Conservation (phyloP, 1,140 invertebrate species). For the Cherax quadricarinatus region DNA sequence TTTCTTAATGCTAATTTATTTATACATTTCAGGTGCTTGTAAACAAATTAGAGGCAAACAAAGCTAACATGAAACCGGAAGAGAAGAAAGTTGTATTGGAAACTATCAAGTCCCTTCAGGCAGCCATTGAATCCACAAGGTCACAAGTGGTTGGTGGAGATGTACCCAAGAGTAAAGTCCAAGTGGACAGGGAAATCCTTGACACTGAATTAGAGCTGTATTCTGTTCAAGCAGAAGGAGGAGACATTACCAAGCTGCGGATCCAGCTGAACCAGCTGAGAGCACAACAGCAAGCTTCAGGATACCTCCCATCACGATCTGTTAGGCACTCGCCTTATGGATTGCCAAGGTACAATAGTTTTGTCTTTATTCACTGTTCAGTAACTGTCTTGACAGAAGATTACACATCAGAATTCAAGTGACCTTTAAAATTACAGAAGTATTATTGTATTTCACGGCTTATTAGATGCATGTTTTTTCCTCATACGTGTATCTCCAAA, state of each 20-base stretch:
- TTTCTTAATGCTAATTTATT: conserved; percentile 27
- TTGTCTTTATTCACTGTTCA: no score
- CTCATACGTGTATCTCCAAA: no score
- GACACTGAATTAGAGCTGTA: conserved; percentile 93
- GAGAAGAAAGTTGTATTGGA: conserved; percentile 84
- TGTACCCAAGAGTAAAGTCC: conserved; percentile 72
- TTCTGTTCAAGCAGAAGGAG: conserved; percentile 86
- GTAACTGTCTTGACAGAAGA: no score
- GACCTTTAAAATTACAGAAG: no score
- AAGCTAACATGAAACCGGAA: conserved; percentile 78
- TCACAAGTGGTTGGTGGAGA: conserved; percentile 80
- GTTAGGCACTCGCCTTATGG: conserved; percentile 27
- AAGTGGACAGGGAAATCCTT: conserved; percentile 89
- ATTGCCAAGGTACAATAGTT: conserved; percentile 19
- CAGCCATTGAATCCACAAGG: conserved; percentile 85
- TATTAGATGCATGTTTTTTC: no score
- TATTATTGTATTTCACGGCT: no score
- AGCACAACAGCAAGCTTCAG: conserved; percentile 77
- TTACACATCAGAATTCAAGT: no score
- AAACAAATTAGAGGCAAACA: conserved; percentile 84
- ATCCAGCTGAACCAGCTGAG: conserved; percentile 86
- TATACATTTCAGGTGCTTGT: conserved; percentile 79
- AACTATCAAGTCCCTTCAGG: conserved; percentile 86
- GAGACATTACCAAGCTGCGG: conserved; percentile 85
- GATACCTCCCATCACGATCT: conserved; percentile 72